Evolutionary conservation across 2,113 vertebrate genomes (phyloP).

Genomic region (Boleophthalmus pectinirostris): DNA sequence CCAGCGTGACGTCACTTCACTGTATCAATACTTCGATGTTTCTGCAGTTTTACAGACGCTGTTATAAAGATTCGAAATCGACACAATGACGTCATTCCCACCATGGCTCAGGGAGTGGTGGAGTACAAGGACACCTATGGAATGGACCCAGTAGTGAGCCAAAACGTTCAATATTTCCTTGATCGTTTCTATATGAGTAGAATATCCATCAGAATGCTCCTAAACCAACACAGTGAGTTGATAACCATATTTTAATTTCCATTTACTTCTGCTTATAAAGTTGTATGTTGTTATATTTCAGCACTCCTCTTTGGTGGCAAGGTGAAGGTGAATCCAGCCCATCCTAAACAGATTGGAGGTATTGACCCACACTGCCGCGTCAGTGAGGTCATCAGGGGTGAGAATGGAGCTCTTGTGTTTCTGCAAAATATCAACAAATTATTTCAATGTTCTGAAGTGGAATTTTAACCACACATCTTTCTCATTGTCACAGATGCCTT

Average conservation of each 20-base stretch:
- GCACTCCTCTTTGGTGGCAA: slow-evolving; percentile 94
- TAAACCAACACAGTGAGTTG: slow-evolving; percentile 97
- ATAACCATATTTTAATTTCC: background rate
- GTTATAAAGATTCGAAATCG: slow-evolving; percentile 94
- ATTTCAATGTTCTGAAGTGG: background rate
- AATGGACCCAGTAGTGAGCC: slow-evolving; percentile 92
- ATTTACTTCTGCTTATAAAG: background rate
- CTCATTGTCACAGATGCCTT: slow-evolving; percentile 85
- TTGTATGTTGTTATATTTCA: slow-evolving; percentile 49
- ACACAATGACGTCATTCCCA: slow-evolving; percentile 97
- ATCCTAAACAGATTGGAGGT: slow-evolving; percentile 97
- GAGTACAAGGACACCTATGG: slow-evolving; percentile 96
- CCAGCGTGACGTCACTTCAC: too few species aligned
- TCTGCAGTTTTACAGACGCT: slow-evolving; percentile 89
- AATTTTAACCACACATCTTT: slow-evolving; percentile 1
- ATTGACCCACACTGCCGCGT: slow-evolving; percentile 92
- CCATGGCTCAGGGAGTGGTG: slow-evolving; percentile 95
- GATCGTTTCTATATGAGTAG: slow-evolving; percentile 99
- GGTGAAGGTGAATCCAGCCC: slow-evolving; percentile 86
- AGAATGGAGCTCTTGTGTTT: slow-evolving; percentile 11
- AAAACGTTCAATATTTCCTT: slow-evolving; percentile 97
- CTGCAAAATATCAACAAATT: background rate
- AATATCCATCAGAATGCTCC: slow-evolving; percentile 97
- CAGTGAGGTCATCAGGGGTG: slow-evolving; percentile 92
- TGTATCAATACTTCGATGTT: background rate